Evolutionary conservation across 2,797 vertebrate species (phyloP).

Genomic region (Sarcophilus harrisii): DNA sequence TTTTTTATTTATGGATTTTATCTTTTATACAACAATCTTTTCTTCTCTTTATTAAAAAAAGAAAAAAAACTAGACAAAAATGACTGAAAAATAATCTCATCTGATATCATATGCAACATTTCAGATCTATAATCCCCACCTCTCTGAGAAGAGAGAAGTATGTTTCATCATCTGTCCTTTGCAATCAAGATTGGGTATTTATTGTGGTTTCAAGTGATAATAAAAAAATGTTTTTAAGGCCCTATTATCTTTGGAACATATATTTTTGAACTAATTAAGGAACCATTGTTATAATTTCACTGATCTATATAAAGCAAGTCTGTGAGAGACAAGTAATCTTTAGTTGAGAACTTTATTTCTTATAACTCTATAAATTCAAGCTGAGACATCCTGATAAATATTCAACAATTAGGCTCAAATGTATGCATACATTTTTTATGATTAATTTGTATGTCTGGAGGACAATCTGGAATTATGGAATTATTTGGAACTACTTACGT

Average conservation of each 20-base stretch:
- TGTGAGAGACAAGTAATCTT: constrained; percentile 32
- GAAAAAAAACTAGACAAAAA: not conserved
- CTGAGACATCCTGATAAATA: not conserved
- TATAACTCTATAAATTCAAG: constrained; percentile 39
- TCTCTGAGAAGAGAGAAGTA: not conserved
- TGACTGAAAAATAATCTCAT: not conserved
- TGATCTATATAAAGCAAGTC: constrained; percentile 41
- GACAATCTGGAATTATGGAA: no score
- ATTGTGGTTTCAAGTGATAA: not conserved
- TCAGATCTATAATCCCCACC: not conserved
- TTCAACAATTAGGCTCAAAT: not conserved
- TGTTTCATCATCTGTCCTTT: not conserved
- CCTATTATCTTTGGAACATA: constrained; percentile 8
- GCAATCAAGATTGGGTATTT: not conserved
- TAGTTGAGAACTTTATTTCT: constrained; percentile 52
- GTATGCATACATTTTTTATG: not conserved
- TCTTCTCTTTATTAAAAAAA: not conserved
- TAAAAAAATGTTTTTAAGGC: not conserved
- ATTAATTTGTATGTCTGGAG: not conserved
- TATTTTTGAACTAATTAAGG: constrained; percentile 8
- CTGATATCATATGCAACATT: not conserved
- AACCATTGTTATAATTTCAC: constrained; percentile 31
- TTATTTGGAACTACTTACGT: no score
- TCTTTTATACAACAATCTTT: not conserved
- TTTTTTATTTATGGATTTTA: not conserved